Evolutionary conservation across 1,140 invertebrate species (phyloP).

Genomic region (Magallana ariakensis): DNA sequence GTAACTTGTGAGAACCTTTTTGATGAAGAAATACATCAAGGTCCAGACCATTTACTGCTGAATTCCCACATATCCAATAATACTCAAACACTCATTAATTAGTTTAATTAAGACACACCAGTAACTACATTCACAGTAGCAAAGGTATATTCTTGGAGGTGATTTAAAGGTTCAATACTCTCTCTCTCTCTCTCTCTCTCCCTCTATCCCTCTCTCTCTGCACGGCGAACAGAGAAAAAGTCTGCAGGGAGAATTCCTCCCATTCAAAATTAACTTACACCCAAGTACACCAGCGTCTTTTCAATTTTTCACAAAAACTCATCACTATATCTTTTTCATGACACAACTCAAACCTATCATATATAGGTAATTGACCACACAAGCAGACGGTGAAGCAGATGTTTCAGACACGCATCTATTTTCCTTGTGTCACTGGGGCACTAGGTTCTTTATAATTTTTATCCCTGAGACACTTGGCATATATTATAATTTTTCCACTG

Average conservation of each 20-base stretch:
- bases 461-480: not conserved
- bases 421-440: not conserved
- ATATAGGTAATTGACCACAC: constrained; percentile 8
- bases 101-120: no score
- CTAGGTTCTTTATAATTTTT: not conserved
- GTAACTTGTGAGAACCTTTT: no score
- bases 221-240: no score
- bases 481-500: not conserved
- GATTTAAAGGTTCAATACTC: no score
- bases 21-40: no score
- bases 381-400: not conserved
- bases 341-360: not conserved
- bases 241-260: not conserved
- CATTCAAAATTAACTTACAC: not conserved
- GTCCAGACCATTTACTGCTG: no score
- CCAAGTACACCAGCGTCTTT: not conserved
- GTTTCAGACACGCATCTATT: not conserved
- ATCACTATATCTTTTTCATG: constrained; percentile 24
- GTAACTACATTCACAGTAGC: no score
- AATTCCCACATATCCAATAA: no score
- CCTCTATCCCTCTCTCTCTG: no score
- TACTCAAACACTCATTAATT: no score
- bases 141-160: no score
- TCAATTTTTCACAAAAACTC: constrained; percentile 5
- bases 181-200: no score